Evolutionary conservation across 2,797 vertebrate genomes (phyloP), one percentile per base, ranked within the genome.

Genomic region (Limosa lapponica): DNA sequence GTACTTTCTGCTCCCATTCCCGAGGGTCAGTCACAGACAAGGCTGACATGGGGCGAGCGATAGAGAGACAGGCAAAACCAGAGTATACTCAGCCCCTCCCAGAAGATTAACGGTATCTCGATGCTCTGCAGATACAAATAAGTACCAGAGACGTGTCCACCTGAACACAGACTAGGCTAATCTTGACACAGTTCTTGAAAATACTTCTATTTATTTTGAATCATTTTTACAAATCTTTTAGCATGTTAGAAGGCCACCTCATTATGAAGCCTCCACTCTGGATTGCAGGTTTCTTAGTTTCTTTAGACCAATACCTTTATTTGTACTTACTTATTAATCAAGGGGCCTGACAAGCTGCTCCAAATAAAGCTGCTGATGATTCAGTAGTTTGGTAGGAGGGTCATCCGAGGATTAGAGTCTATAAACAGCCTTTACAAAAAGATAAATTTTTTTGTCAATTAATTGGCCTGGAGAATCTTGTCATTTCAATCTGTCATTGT

Each of bases 401-500:
- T 74, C 95, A 94, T 78, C 52, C 54, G 72, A 87, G 75, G 65
- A 82, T 96, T 77, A 55, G 16, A 80, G 58, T 83, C 79, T 78
- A 62, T 62, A 85, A 94, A 75, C 46, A 92, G 54, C n/a, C 34
- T 85, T 85, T 86, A 72, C 27, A 36, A 86, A 92, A 88, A 82
- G 41, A 91, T 79, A 28, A 8, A 15, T 44, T 24, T 70, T 89
- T 93, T 93, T 41, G 24, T 93, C 87, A 89, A 91, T 75, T 91
- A 87, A 77, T 82, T 92, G 89, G 79, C 52, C 89, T 92, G 49
- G 49, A 92, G 58, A 83, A 43, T 80, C 69, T 74, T 86, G 81
- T 89, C 52, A 72, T 95, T 94, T 91, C 61, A 71, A 49, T 84
- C 90, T 89, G 88, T 92, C 84, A 57, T 73, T 93, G 71, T 28